Conservation (phyloP, 2,888 invertebrate species). For the Unio delphinus region DNA sequence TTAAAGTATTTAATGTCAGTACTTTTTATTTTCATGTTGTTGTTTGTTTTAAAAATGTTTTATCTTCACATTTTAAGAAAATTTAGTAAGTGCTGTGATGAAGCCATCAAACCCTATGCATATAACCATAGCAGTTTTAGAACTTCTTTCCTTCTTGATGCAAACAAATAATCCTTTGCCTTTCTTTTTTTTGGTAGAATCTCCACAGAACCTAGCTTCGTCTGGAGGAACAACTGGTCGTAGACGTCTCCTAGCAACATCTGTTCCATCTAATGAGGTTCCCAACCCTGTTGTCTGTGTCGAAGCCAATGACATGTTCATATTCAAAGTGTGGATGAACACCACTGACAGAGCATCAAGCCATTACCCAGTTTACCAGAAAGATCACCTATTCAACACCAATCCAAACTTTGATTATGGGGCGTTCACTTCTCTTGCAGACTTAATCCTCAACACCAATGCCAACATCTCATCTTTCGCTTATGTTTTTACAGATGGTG, state of each 20-base stretch:
- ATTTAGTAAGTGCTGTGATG: too few species aligned
- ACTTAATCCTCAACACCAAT: constrained; percentile 63
- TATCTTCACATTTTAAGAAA: too few species aligned
- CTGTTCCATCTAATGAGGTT: constrained; percentile 55
- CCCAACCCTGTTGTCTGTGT: constrained; percentile 65
- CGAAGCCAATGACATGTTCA: constrained; percentile 61
- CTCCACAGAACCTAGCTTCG: constrained; percentile 19
- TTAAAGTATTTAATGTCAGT: too few species aligned
- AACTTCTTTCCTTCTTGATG: too few species aligned
- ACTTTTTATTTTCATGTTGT: too few species aligned
- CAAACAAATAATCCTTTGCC: not conserved
- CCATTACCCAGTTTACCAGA: constrained; percentile 66
- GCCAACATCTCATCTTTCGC: constrained; percentile 65
- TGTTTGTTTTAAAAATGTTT: too few species aligned
- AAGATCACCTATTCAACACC: constrained; percentile 65
- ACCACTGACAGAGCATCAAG: constrained; percentile 53
- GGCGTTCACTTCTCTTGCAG: constrained; percentile 61
- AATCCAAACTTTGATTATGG: constrained; percentile 68
- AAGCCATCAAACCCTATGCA: too few species aligned
- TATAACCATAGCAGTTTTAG: too few species aligned
- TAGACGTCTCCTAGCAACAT: constrained; percentile 52
- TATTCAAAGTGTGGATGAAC: constrained; percentile 65
- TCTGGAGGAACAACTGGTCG: constrained; percentile 26
- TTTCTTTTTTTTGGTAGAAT: constrained; percentile 15
- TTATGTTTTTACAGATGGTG: constrained; percentile 62